phyloP scores from a whole-genome alignment of 2,113 vertebrate species.

The Pachyramphus minor region DNA sequence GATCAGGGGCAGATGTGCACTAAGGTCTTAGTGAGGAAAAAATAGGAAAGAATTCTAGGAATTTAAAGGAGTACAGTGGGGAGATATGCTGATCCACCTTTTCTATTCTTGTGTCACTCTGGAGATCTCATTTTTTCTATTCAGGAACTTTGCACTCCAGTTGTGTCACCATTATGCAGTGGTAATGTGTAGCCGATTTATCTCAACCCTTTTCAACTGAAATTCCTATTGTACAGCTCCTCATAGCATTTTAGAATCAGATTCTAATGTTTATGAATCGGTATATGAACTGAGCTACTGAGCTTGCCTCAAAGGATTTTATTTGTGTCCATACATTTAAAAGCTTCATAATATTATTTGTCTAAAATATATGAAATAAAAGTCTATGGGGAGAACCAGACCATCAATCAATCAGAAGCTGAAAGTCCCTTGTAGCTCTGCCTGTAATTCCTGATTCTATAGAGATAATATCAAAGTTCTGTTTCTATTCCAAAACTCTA shows the following conservation, averaged over 20 bases:
- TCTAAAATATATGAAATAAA: background rate
- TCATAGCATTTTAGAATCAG: background rate
- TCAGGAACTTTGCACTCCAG: background rate
- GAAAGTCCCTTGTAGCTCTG: background rate
- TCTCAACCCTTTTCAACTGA: background rate
- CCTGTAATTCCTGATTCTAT: background rate
- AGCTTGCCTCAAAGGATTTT: background rate
- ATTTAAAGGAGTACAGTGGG: background rate
- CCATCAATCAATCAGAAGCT: background rate
- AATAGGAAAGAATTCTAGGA: background rate
- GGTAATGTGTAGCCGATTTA: background rate
- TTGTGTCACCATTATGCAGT: background rate
- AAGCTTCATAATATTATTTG: background rate
- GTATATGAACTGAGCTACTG: background rate
- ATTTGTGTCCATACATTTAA: background rate
- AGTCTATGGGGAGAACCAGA: background rate
- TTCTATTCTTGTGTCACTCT: background rate
- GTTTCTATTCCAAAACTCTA: background rate
- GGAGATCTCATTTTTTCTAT: background rate
- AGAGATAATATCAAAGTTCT: background rate
- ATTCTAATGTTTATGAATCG: background rate
- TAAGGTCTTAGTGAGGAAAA: background rate
- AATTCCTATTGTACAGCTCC: background rate
- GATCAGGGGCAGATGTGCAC: background rate
- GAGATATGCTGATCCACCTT: background rate